A percentile compares a stretch with the other conserved stretches of the same genome.
phyloP scores from a whole-genome alignment of 2,113 vertebrate species.

The Mormoops blainvillei region DNA sequence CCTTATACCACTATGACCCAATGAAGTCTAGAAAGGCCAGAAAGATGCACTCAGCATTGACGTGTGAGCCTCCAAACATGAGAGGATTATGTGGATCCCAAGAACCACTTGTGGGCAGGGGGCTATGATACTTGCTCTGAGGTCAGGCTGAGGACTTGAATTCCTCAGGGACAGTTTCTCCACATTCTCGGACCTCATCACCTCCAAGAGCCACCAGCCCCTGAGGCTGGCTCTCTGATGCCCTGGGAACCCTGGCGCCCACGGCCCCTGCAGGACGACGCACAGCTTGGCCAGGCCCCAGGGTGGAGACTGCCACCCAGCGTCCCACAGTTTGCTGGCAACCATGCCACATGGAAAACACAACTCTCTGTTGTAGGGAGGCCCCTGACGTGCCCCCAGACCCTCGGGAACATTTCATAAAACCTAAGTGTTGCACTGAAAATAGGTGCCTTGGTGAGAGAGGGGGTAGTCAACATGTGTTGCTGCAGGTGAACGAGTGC shows the following conservation, averaged over 20 bases:
- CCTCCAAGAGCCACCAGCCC: not conserved
- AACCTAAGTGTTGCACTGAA: not conserved
- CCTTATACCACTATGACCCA: not conserved
- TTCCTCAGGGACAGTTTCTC: not conserved
- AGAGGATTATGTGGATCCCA: not conserved
- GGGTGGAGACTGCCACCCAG: not conserved
- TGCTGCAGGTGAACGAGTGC: not conserved
- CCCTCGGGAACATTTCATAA: not conserved
- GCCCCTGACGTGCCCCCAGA: not conserved
- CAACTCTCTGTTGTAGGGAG: too few relatives aligned
- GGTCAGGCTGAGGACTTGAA: not conserved
- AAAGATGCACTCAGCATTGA: not conserved
- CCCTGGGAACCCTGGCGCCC: not conserved
- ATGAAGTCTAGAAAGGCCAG: not conserved
- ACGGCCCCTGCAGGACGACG: not conserved
- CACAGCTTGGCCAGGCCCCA: not conserved
- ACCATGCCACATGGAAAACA: not conserved
- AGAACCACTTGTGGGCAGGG: not conserved
- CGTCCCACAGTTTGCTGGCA: not conserved
- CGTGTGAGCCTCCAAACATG: fast-evolving
- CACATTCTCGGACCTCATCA: not conserved
- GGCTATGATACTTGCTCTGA: not conserved
- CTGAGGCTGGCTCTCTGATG: not conserved
- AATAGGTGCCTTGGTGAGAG: not conserved
- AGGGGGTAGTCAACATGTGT: fast-evolving